These are phyloP conservation scores for Sciurus vulgaris DNA, from an alignment of 2,797 vertebrate species.

Conservation along the genomic window DNA sequence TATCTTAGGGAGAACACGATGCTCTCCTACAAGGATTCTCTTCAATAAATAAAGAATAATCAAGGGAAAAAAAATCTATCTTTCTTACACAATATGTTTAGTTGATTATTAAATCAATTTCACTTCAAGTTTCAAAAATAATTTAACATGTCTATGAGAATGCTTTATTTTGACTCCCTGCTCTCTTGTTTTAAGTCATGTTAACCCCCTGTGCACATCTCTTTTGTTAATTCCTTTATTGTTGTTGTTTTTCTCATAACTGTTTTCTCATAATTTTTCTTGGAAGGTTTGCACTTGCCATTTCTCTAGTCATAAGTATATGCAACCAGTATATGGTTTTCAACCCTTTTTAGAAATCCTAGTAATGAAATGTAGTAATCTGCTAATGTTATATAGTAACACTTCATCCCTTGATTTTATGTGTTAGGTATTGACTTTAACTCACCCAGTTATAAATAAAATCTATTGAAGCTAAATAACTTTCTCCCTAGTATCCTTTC, in stretches of 20 bases:
- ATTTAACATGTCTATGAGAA: neutral
- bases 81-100: neutral
- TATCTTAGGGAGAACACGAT: neutral
- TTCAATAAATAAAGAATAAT: neutral
- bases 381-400: neutral
- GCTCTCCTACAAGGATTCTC: neutral
- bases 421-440: slow-evolving; percentile 30
- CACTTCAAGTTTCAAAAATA: neutral
- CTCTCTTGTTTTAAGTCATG: neutral
- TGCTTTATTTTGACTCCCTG: neutral
- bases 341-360: neutral
- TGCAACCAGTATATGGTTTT: neutral
- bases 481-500: slow-evolving; percentile 48
- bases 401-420: neutral
- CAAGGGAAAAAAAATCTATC: neutral
- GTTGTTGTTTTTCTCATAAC: neutral
- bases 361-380: slow-evolving; percentile 37
- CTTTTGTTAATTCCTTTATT: neutral
- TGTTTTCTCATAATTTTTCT: neutral
- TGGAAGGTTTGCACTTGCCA: neutral
- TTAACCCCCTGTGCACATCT: neutral
- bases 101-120: neutral
- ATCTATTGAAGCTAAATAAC: slow-evolving; percentile 8
- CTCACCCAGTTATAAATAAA: slow-evolving; percentile 54
- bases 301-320: neutral